These are phyloP conservation scores for Penaeus chinensis DNA, from an alignment of 1,140 invertebrate genomes.

Conservation along the genomic window DNA sequence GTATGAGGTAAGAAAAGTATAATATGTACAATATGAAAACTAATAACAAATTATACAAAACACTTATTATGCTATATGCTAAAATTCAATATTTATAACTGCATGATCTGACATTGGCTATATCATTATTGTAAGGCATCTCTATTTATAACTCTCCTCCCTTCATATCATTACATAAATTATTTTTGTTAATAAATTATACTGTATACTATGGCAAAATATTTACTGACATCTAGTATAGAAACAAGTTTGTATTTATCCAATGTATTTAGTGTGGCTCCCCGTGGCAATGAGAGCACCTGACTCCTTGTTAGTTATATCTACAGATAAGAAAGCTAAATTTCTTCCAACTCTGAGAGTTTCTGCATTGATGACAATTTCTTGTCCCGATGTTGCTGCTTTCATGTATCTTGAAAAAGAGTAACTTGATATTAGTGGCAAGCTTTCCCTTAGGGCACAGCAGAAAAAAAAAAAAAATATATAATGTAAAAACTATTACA, in stretches of 20 bases:
- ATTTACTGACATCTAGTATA: background rate
- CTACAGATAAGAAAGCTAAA: conserved; percentile 84
- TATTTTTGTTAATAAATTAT: too few relatives aligned
- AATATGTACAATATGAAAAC: too few relatives aligned
- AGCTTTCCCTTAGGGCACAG: too few relatives aligned
- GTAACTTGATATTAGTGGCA: background rate
- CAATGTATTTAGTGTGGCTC: conserved; percentile 83
- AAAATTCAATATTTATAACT: too few relatives aligned
- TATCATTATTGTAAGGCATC: too few relatives aligned
- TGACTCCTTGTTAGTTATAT: conserved; percentile 79
- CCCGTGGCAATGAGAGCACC: conserved; percentile 81
- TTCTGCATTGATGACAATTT: conserved; percentile 82
- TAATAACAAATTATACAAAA: too few relatives aligned
- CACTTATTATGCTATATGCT: too few relatives aligned
- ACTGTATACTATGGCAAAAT: too few relatives aligned
- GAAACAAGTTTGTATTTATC: conserved; percentile 46
- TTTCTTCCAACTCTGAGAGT: conserved; percentile 82
- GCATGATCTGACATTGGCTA: too few relatives aligned
- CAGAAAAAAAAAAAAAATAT: background rate
- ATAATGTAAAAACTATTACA: background rate
- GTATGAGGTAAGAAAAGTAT: too few relatives aligned
- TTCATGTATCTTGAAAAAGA: conserved; percentile 76
- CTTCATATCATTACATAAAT: too few relatives aligned
- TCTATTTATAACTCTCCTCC: too few relatives aligned
- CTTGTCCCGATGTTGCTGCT: conserved; percentile 80